These are phyloP conservation scores for Drosophila tani DNA, from an alignment of 1,140 invertebrate genomes.

Conservation along the genomic window DNA sequence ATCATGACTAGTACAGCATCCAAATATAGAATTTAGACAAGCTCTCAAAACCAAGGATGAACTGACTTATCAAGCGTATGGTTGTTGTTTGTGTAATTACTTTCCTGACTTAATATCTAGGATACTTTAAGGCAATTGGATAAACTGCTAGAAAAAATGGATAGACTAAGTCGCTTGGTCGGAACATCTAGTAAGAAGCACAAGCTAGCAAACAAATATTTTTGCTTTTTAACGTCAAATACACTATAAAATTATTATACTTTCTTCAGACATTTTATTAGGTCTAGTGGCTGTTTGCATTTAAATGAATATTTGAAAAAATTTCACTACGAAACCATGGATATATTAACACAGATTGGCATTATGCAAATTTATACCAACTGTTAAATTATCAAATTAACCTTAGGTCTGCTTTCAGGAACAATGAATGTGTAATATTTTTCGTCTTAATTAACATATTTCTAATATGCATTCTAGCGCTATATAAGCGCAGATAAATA, in stretches of 20 bases:
- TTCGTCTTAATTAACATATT: constrained; percentile 10
- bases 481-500: constrained; percentile 11
- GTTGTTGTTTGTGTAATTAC: too few species aligned
- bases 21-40: too few species aligned
- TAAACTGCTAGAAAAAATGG: too few species aligned
- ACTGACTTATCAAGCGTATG: too few species aligned
- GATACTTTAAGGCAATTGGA: too few species aligned
- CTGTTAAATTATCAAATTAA: constrained; percentile 12
- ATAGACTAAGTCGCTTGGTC: background rate
- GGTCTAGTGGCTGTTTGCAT: too few species aligned
- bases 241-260: too few species aligned
- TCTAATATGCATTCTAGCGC: background rate
- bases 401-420: background rate
- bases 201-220: background rate
- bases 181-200: background rate
- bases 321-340: background rate
- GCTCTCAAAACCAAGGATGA: too few species aligned
- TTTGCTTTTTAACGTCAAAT: background rate
- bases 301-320: too few species aligned
- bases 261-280: background rate
- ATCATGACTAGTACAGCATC: too few species aligned
- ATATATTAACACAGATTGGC: background rate
- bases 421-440: background rate
- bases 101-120: too few species aligned
- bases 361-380: background rate